These are phyloP conservation scores for Cervus canadensis DNA, from an alignment of 2,113 vertebrate genomes.

Conservation along the genomic window DNA sequence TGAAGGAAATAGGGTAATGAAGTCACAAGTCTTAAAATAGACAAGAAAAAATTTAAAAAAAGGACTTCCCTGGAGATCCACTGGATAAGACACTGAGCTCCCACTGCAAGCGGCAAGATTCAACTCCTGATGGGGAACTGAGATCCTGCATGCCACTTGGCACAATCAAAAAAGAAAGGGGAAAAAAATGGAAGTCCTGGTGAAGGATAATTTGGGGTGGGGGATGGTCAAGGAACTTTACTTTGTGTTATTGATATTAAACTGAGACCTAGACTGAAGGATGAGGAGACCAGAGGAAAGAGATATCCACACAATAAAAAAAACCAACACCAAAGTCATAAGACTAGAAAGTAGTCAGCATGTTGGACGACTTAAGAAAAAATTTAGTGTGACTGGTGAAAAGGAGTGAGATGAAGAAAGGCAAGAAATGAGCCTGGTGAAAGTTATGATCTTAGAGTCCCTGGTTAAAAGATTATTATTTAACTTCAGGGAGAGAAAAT, in stretches of 20 bases:
- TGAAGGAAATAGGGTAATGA: not conserved
- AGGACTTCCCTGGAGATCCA: not conserved
- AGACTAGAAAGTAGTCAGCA: not conserved
- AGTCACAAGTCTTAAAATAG: not conserved
- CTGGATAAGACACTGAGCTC: not conserved
- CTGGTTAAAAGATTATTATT: not conserved
- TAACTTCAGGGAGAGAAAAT: not conserved
- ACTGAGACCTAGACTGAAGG: not conserved
- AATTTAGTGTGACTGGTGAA: not conserved
- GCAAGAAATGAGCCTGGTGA: not conserved
- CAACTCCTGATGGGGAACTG: rapidly evolving
- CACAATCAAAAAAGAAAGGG: not conserved
- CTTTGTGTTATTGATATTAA: not conserved
- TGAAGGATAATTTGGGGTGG: rapidly evolving
- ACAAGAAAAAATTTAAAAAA: not conserved
- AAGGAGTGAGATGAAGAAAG: not conserved
- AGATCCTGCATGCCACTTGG: not conserved
- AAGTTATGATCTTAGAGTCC: not conserved
- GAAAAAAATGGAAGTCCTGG: not conserved
- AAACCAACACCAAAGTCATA: not conserved
- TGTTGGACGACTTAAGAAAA: not conserved
- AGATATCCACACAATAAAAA: not conserved
- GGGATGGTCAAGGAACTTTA: not conserved
- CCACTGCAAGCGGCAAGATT: not conserved
- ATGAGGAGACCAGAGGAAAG: not conserved